These are phyloP conservation scores for Thryonomys swinderianus DNA, from an alignment of 2,113 vertebrate species.

Conservation along the genomic window DNA sequence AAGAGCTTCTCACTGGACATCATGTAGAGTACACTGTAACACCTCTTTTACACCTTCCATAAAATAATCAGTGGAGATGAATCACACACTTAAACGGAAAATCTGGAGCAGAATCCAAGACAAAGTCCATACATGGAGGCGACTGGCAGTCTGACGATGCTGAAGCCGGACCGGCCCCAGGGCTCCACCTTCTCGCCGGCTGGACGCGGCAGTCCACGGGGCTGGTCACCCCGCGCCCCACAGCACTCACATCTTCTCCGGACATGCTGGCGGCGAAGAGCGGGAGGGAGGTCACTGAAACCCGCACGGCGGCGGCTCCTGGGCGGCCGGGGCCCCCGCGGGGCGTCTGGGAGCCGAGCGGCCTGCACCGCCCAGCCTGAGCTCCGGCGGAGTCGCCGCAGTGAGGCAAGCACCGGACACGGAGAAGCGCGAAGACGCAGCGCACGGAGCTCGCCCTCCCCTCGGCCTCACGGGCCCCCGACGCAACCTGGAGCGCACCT, in stretches of 20 bases:
- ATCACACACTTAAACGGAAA: neutral
- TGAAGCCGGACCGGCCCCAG: neutral
- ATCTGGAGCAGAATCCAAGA: neutral
- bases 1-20: neutral
- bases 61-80: neutral
- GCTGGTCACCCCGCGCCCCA: neutral
- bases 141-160: neutral
- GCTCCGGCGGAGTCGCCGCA: neutral
- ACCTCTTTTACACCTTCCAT: neutral
- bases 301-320: neutral
- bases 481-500: neutral
- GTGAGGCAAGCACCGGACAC: neutral
- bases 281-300: neutral
- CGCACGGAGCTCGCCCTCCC: neutral
- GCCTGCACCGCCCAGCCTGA: neutral
- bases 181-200: no score
- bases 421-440: neutral
- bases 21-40: neutral
- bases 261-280: neutral
- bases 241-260: neutral
- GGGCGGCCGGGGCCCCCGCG: neutral
- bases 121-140: neutral
- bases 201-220: neutral
- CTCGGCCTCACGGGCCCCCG: neutral
- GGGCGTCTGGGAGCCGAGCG: neutral